These are phyloP conservation scores for Fratercula arctica DNA, from an alignment of 2,797 vertebrate genomes.

Conservation along the genomic window DNA sequence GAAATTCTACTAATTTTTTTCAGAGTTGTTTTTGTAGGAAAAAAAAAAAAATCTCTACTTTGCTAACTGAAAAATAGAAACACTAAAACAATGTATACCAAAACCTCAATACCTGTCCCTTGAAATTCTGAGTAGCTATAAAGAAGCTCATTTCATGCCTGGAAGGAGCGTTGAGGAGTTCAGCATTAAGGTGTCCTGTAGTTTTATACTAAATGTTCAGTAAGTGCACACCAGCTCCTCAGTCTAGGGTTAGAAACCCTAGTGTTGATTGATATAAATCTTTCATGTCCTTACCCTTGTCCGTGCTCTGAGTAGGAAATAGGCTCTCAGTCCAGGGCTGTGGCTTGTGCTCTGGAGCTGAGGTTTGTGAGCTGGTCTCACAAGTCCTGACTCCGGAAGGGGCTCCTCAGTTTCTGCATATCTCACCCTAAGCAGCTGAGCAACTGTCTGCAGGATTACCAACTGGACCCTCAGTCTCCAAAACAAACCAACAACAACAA, in stretches of 20 bases:
- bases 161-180: not conserved
- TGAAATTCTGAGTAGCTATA: not conserved
- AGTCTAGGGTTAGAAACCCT: not conserved
- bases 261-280: not conserved
- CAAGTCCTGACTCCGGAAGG: not conserved
- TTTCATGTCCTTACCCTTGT: not conserved
- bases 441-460: not conserved
- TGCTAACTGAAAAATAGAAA: not conserved
- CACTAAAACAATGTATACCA: not conserved
- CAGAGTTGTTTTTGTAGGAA: not conserved
- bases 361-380: not conserved
- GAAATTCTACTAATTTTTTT: not conserved
- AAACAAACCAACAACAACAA: not conserved
- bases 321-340: not conserved
- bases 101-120: not conserved
- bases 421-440: not conserved
- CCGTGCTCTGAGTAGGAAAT: not conserved
- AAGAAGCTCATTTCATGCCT: not conserved
- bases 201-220: not conserved
- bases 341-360: not conserved
- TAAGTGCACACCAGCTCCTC: not conserved
- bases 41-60: not conserved
- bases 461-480: not conserved
- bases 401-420: not conserved
- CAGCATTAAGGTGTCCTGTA: not conserved